Base-by-base conservation (phyloP, 2,113 vertebrate genomes). In the Pluvialis apricaria region DNA sequence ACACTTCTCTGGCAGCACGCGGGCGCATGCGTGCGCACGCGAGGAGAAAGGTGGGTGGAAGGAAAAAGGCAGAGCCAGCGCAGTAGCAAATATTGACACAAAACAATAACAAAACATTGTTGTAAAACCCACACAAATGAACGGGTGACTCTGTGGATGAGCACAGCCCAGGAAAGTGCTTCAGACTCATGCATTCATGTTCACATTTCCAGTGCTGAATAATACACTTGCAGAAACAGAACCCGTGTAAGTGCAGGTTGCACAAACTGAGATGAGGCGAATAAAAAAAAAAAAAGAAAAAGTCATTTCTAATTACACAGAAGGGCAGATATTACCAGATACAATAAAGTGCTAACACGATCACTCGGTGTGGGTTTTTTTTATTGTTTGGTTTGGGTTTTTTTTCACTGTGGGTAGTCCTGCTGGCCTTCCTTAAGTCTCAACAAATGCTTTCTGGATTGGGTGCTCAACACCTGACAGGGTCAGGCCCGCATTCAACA, bases 81-180 rank as follows among this genome's bases (percentile, higher is more conserved):
- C 52, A 45, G 55, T 49, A 77, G 71, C 82, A 94, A 96, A 94
- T 91, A 88, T 51, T 93, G 79, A 94, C 79, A 86, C 32, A 86
- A 88, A 94, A 86, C 69, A 95, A 66, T 80, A 79, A 84, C 44
- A 88, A 82, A 95, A 94, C 31, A 47, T 58, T 69, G 25, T 58
- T 96, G 78, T 71, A 71, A 87, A 94, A 24, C 75, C 51, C 68
- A 83, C 72, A 78, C 75, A 88, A 64, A 62, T 26, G 45, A 90
- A 57, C 0, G 51, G 78, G 90, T 79, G 75, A 94, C 36, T 44
- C 57, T 58, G 13, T 24, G 20, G 71, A 70, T 55, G 71, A 92
- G 47, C 58, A 77, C 28, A 88, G 82, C 36, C 51, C 64, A 62
- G 55, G 28, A 66, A 77, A 90, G 38, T 12, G 68, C 71, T 66